Conservation (phyloP, 2,797 vertebrate species). For the Ammospiza maritima region DNA sequence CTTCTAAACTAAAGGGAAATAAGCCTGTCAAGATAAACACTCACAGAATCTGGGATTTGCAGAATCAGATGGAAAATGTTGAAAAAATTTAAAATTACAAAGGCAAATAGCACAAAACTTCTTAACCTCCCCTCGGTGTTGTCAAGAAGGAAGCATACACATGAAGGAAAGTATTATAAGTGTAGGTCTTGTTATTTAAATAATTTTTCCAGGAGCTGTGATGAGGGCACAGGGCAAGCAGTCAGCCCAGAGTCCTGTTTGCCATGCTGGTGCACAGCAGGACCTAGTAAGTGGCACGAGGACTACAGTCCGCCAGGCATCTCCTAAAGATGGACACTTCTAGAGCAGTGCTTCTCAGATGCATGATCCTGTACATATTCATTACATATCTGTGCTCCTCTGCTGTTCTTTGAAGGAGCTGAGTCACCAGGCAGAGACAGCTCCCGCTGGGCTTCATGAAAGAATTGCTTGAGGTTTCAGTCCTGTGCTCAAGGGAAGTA, state of each 20-base stretch:
- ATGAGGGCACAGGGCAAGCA: background rate
- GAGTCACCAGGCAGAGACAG: background rate
- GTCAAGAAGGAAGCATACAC: background rate
- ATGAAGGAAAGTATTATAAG: background rate
- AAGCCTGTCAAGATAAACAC: slow-evolving; percentile 53
- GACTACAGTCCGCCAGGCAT: background rate
- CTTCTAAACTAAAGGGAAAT: slow-evolving; percentile 43
- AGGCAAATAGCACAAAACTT: background rate
- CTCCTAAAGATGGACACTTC: background rate
- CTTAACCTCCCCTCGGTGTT: slow-evolving; percentile 1
- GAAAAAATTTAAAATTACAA: slow-evolving; percentile 35
- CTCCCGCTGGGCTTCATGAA: background rate
- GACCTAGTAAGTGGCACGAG: background rate
- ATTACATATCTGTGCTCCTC: background rate
- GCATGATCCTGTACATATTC: background rate
- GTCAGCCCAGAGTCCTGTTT: background rate
- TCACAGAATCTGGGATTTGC: slow-evolving; percentile 46
- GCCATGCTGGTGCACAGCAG: background rate
- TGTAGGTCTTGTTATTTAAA: background rate
- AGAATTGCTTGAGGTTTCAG: background rate
- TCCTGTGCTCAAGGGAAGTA: background rate
- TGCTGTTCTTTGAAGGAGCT: background rate
- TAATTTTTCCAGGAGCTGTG: background rate
- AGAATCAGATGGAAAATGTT: slow-evolving; percentile 57
- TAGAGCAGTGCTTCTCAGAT: background rate